These are phyloP conservation scores for Leptatherina wallacei DNA, from an alignment of 2,797 vertebrate genomes.

Conservation along the genomic window DNA sequence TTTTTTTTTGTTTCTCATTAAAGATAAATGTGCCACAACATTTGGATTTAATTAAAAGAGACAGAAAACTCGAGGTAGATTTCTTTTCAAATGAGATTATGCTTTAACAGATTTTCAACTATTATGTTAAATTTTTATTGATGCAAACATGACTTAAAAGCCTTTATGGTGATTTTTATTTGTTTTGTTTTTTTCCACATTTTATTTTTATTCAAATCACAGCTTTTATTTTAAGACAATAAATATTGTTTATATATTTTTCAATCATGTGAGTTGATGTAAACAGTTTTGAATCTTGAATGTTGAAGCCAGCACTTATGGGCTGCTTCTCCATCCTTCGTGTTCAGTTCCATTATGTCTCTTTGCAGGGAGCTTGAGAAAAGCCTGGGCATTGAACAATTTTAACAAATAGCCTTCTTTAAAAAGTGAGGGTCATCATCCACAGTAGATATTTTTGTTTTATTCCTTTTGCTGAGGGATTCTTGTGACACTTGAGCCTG, in stretches of 20 bases:
- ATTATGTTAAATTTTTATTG: slow-evolving; percentile 1
- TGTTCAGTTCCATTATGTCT: background rate
- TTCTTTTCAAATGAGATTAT: background rate
- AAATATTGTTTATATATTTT: slow-evolving; percentile 9
- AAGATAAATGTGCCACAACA: background rate
- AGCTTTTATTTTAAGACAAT: background rate
- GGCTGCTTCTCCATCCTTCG: background rate
- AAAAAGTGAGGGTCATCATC: background rate
- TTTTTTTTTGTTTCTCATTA: background rate
- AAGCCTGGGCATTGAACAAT: background rate
- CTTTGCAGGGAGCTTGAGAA: background rate
- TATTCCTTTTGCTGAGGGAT: slow-evolving; percentile 4
- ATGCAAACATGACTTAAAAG: background rate
- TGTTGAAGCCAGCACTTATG: background rate
- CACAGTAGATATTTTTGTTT: background rate
- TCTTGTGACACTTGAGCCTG: background rate
- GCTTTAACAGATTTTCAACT: slow-evolving; percentile 28
- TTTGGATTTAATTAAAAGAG: background rate
- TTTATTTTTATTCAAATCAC: slow-evolving; percentile 32
- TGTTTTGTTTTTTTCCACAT: slow-evolving; percentile 2
- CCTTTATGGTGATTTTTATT: slow-evolving; percentile 18
- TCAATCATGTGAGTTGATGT: background rate
- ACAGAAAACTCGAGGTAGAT: background rate
- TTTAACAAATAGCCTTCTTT: background rate
- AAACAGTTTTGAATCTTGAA: slow-evolving; percentile 16